phyloP scores from a whole-genome alignment of 2,888 invertebrate genomes.

The Hypena proboscidalis region DNA sequence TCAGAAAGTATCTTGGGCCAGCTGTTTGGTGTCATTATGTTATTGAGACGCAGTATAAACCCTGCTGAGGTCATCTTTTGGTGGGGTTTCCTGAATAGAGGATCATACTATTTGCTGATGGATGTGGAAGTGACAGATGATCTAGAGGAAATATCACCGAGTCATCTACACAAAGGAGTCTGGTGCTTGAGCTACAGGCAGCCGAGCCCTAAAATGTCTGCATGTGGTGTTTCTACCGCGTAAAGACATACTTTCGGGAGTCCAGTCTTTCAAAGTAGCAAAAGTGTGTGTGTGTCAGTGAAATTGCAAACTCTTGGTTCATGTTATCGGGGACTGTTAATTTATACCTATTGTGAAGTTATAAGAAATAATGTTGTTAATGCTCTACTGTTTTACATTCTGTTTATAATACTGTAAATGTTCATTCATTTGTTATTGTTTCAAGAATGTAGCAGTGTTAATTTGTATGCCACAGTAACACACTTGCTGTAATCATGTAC shows the following conservation, averaged over 20 bases:
- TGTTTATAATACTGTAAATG: slow-evolving; percentile 33
- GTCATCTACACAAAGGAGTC: slow-evolving; percentile 27
- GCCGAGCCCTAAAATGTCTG: slow-evolving; percentile 29
- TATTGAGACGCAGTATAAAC: slow-evolving; percentile 22
- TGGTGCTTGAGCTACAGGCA: slow-evolving; percentile 26
- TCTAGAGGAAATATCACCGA: slow-evolving; percentile 22
- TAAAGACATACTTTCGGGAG: slow-evolving; percentile 27
- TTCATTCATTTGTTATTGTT: slow-evolving; percentile 36
- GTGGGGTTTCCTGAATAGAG: slow-evolving; percentile 21
- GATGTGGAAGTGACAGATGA: slow-evolving; percentile 25
- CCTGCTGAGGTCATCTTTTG: slow-evolving; percentile 25
- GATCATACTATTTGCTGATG: slow-evolving; percentile 24
- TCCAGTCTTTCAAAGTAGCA: slow-evolving; percentile 36
- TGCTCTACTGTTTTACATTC: slow-evolving; percentile 16
- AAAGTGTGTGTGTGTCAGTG: slow-evolving; percentile 54
- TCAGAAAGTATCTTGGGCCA: slow-evolving; percentile 11
- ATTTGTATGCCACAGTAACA: slow-evolving; percentile 64
- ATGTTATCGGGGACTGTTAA: slow-evolving; percentile 11
- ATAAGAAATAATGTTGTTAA: slow-evolving; percentile 10
- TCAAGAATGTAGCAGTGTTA: slow-evolving; percentile 38
- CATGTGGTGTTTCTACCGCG: slow-evolving; percentile 34
- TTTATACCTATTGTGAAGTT: slow-evolving; percentile 19
- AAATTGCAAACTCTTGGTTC: slow-evolving; percentile 19
- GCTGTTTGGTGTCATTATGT: slow-evolving; percentile 24
- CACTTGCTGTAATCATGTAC: slow-evolving; percentile 64